These are phyloP conservation scores for Kuschelorhynchus macadamiae DNA, from an alignment of 2,888 invertebrate species.

Conservation along the genomic window DNA sequence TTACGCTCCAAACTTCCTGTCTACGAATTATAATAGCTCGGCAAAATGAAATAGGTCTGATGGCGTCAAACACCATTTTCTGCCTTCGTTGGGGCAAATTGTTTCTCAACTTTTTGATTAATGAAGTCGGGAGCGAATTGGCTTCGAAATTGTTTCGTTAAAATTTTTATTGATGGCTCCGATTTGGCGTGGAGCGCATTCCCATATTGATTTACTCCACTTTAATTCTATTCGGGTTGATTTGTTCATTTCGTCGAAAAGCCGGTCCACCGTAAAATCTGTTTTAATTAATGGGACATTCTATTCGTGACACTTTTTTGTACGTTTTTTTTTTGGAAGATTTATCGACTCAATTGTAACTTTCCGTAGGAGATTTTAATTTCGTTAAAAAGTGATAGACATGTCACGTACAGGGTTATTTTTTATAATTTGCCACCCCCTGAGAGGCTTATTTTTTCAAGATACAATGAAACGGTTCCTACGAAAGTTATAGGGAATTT, in stretches of 20 bases:
- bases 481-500: no score
- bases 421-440: no score
- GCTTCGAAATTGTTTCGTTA: constrained; percentile 44
- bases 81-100: constrained; percentile 25
- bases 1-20: no score
- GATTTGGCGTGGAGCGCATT: constrained; percentile 22
- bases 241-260: neutral
- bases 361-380: no score
- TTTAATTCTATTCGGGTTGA: constrained; percentile 13
- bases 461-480: no score
- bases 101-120: constrained; percentile 44
- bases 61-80: constrained; percentile 16
- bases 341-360: no score
- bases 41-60: neutral
- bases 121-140: constrained; percentile 36
- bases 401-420: no score
- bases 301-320: neutral
- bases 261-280: neutral
- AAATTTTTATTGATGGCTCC: constrained; percentile 35
- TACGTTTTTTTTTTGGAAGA: neutral
- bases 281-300: neutral
- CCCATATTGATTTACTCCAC: constrained; percentile 23
- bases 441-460: no score
- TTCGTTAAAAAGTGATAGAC: no score
- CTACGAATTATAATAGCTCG: no score